phyloP scores from a whole-genome alignment of 2,113 vertebrate genomes.

The Rhea americana region DNA sequence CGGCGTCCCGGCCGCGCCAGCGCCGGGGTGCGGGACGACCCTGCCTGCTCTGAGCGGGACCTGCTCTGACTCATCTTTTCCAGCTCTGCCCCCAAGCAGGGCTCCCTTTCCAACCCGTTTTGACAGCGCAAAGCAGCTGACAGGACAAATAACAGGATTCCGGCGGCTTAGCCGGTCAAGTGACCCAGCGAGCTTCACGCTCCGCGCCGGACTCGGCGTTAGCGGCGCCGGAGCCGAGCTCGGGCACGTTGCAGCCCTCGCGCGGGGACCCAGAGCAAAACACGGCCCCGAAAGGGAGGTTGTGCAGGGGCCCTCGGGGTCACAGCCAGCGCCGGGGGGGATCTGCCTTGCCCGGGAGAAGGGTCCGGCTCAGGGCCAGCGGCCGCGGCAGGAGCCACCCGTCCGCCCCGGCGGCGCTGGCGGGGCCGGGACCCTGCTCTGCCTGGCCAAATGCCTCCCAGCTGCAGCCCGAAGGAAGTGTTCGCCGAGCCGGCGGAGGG shows the following conservation, averaged over 20 bases:
- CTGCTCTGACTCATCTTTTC: not conserved
- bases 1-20: rapidly evolving
- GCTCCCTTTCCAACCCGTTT: not conserved
- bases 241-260: too few species aligned
- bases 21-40: rapidly evolving
- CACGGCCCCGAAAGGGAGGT: too few species aligned
- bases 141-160: not conserved
- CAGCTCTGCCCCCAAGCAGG: not conserved
- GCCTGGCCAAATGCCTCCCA: slow-evolving; percentile 15
- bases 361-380: not conserved
- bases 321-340: not conserved
- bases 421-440: not conserved
- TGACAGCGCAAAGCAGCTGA: not conserved
- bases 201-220: not conserved
- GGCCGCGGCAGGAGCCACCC: not conserved
- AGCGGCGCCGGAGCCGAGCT: too few species aligned
- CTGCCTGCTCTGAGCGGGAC: not conserved
- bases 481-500: slow-evolving; percentile 14
- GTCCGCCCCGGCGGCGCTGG: rapidly evolving
- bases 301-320: not conserved
- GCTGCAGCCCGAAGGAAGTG: slow-evolving; percentile 26
- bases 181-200: not conserved
- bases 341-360: not conserved
- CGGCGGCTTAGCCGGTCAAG: not conserved
- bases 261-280: too few species aligned